Percentiles rank a stretch among this genome's conserved stretches.
phyloP scores from a whole-genome alignment of 2,113 vertebrate species.

The Eretmochelys imbricata region DNA sequence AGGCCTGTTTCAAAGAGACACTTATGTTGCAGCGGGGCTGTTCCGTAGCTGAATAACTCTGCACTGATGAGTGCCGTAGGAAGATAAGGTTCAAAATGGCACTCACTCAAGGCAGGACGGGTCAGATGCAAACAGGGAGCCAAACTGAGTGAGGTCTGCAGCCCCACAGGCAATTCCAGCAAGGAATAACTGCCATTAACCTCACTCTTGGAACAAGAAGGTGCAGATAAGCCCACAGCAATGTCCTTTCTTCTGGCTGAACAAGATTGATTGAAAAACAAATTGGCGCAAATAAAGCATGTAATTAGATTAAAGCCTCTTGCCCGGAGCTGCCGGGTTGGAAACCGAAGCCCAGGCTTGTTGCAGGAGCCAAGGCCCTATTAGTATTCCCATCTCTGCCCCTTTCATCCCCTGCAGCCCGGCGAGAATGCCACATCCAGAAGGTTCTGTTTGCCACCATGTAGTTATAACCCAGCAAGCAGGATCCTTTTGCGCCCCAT shows the following conservation, averaged over 20 bases:
- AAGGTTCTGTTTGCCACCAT: background rate
- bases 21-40: background rate
- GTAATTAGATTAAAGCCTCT: conserved; percentile 97
- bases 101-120: accelerated
- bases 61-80: background rate
- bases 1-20: accelerated
- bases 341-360: conserved; percentile 56
- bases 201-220: conserved; percentile 82
- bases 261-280: conserved; percentile 97
- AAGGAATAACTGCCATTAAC: conserved; percentile 70
- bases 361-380: conserved; percentile 40
- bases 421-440: background rate
- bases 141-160: background rate
- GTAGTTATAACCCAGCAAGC: background rate
- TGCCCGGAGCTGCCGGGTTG: conserved; percentile 76
- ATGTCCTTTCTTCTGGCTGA: conserved; percentile 87
- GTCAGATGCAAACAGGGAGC: background rate
- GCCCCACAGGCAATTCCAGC: conserved; percentile 36
- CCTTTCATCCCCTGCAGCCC: background rate
- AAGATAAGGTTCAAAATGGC: background rate
- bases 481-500: background rate
- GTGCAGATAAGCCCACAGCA: conserved; percentile 85
- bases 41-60: accelerated
- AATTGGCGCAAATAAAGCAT: conserved; percentile 98
- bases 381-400: conserved; percentile 13